Percentiles rank a stretch among this genome's conserved stretches.
Evolutionary conservation across 2,113 vertebrate genomes (phyloP).

Genomic region (Dermatemys mawii): DNA sequence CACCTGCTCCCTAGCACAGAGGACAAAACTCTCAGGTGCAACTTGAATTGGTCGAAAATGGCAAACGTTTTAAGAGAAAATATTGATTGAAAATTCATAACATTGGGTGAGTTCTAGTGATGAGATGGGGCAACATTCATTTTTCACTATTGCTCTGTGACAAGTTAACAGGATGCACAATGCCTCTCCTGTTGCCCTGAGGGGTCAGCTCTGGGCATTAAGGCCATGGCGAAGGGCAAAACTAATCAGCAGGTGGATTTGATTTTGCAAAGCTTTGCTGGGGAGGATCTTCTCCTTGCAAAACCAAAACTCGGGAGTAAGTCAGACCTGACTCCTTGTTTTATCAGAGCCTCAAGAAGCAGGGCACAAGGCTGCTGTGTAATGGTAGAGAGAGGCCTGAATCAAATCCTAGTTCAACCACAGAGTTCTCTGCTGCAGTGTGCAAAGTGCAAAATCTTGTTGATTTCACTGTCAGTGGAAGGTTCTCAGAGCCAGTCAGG

Average conservation of each 20-base stretch:
- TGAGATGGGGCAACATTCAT: not conserved
- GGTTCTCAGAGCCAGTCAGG: not conserved
- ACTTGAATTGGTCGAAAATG: not conserved
- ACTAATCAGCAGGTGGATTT: not conserved
- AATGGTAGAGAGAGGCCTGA: not conserved
- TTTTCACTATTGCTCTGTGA: not conserved
- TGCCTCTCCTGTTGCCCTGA: not conserved
- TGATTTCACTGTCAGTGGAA: no score
- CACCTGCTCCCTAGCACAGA: no score
- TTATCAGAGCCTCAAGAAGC: not conserved
- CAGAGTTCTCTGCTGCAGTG: not conserved
- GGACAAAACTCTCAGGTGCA: not conserved
- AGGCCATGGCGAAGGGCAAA: not conserved
- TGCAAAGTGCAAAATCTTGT: not conserved
- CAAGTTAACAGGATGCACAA: no score
- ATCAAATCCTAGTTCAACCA: not conserved
- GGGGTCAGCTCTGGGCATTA: not conserved
- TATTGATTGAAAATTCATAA: not conserved
- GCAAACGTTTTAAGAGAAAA: not conserved
- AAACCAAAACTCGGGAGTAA: not conserved
- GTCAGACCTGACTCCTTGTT: not conserved
- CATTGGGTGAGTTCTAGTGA: not conserved
- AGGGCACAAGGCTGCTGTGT: not conserved
- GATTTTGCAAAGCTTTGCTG: not conserved
- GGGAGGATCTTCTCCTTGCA: not conserved